Evolutionary conservation across 2,113 vertebrate genomes (phyloP).

Genomic region (Orcinus orca): DNA sequence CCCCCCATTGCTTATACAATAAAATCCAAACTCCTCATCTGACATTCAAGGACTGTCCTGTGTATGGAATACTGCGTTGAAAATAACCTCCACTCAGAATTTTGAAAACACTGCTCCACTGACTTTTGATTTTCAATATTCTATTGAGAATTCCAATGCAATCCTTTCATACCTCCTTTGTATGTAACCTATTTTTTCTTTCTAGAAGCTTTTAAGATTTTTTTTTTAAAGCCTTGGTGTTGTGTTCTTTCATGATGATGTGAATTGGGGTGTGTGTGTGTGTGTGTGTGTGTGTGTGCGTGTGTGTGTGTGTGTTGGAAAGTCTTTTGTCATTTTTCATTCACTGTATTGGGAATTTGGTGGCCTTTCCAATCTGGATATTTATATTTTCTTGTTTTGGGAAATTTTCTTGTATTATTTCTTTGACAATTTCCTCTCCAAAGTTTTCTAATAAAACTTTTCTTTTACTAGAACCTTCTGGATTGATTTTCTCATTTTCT

Average conservation of each 20-base stretch:
- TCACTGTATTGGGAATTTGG: background rate
- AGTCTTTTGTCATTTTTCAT: background rate
- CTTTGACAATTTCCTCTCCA: background rate
- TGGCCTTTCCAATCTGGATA: background rate
- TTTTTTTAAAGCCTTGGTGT: background rate
- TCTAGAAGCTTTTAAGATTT: conserved; percentile 32
- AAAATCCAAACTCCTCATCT: background rate
- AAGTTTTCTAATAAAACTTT: background rate
- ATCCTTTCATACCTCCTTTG: background rate
- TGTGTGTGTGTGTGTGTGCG: background rate
- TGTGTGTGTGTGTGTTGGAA: too few species aligned
- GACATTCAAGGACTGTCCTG: background rate
- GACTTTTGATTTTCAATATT: background rate
- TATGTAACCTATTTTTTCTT: background rate
- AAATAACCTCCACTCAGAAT: conserved; percentile 20
- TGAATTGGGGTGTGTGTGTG: background rate
- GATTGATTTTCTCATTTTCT: background rate
- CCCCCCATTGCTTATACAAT: background rate
- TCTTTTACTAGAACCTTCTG: conserved; percentile 9
- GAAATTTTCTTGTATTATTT: conserved; percentile 41
- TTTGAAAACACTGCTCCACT: background rate
- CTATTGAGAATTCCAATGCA: background rate
- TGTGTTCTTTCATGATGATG: background rate
- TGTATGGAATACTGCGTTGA: background rate
- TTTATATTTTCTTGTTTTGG: background rate